A percentile compares a stretch with the other conserved stretches of the same genome.
Conservation (phyloP, 2,888 invertebrate species). For the Tanytarsus gracilentus region DNA sequence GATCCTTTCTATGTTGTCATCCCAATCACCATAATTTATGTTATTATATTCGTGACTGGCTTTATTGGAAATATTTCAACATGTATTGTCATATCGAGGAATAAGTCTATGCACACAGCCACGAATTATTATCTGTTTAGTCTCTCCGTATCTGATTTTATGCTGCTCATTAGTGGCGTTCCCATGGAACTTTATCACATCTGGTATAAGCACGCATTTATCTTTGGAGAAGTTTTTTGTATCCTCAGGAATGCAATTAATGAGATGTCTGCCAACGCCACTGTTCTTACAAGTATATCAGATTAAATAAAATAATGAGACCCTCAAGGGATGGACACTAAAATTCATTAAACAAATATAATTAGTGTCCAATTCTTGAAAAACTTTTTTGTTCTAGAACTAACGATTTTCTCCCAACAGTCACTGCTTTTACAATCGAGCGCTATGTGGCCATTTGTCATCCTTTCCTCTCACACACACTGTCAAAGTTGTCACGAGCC, state of each 20-base stretch:
- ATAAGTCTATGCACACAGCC: slow-evolving; percentile 74
- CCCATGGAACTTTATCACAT: slow-evolving; percentile 74
- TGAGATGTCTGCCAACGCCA: slow-evolving; percentile 72
- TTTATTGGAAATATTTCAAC: slow-evolving; percentile 74
- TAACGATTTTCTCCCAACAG: not conserved
- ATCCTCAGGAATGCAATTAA: slow-evolving; percentile 66
- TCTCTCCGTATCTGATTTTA: slow-evolving; percentile 72
- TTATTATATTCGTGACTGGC: slow-evolving; percentile 68
- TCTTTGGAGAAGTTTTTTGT: slow-evolving; percentile 73
- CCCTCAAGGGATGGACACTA: too few relatives aligned
- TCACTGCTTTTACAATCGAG: slow-evolving; percentile 78
- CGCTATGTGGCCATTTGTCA: slow-evolving; percentile 53
- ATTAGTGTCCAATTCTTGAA: not conserved
- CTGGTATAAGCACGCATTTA: slow-evolving; percentile 62
- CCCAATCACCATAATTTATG: slow-evolving; percentile 67
- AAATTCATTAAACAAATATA: not conserved
- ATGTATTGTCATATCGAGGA: slow-evolving; percentile 72
- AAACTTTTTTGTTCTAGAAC: not conserved
- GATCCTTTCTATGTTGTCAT: slow-evolving; percentile 56
- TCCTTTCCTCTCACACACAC: slow-evolving; percentile 58
- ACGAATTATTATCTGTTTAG: slow-evolving; percentile 78
- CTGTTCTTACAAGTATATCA: slow-evolving; percentile 52
- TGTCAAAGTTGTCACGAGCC: slow-evolving; percentile 74
- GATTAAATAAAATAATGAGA: not conserved
- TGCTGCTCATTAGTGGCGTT: slow-evolving; percentile 65